These are phyloP conservation scores for Phaethornis superciliosus DNA, from an alignment of 2,113 vertebrate genomes.

Conservation along the genomic window DNA sequence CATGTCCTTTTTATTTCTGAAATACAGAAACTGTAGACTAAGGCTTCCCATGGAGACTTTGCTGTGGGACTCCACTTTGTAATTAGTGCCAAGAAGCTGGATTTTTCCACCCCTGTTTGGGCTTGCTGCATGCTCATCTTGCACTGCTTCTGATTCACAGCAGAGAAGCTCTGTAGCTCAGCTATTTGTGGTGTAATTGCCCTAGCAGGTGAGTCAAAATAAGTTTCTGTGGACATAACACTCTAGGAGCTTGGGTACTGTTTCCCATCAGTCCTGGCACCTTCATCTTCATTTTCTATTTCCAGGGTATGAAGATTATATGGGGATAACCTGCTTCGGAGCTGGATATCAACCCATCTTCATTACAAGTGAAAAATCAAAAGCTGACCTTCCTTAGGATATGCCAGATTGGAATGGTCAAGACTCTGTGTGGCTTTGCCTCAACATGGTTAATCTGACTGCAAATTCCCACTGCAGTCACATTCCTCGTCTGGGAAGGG, in stretches of 20 bases:
- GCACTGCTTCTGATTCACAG: neutral
- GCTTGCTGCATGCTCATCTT: neutral
- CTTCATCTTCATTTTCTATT: neutral
- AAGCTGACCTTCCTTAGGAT: neutral
- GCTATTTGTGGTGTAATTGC: neutral
- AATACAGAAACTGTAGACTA: slow-evolving; percentile 54
- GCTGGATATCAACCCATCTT: neutral
- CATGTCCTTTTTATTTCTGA: slow-evolving; percentile 37
- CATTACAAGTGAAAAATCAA: neutral
- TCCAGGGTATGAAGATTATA: neutral
- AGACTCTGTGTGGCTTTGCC: neutral
- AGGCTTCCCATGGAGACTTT: slow-evolving; percentile 37
- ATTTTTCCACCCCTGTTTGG: neutral
- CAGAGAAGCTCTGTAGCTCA: neutral
- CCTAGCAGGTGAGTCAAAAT: neutral
- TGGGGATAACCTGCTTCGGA: neutral
- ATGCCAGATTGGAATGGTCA: neutral
- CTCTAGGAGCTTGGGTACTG: neutral
- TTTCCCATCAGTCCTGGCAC: neutral
- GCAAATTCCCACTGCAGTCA: neutral
- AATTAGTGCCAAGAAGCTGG: slow-evolving; percentile 11
- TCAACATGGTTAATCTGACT: neutral
- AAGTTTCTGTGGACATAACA: neutral
- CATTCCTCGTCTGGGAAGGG: neutral
- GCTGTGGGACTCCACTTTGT: slow-evolving; percentile 13